Conservation (phyloP, 2,888 invertebrate species). For the Alsophila aescularia region DNA sequence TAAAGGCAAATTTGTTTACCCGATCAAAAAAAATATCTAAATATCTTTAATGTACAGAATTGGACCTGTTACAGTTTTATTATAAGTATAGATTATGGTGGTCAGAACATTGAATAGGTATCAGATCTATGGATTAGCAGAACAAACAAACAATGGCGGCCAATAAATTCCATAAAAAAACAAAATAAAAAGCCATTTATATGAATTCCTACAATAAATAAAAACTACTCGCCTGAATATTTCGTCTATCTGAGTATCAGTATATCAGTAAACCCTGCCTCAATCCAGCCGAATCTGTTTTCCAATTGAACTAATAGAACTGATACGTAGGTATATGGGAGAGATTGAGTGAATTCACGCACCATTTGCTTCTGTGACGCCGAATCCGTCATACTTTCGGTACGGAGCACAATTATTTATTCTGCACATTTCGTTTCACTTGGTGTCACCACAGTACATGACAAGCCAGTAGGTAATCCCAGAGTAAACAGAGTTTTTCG, state of each 20-base stretch:
- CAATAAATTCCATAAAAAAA: too few relatives aligned
- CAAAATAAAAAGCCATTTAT: too few relatives aligned
- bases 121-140: too few relatives aligned
- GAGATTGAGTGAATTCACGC: constrained; percentile 13
- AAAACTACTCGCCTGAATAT: neutral
- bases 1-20: too few relatives aligned
- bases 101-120: too few relatives aligned
- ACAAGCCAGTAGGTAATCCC: neutral
- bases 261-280: neutral
- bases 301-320: constrained; percentile 10
- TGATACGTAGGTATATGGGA: neutral
- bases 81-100: too few relatives aligned
- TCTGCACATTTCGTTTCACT: constrained; percentile 14
- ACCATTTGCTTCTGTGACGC: constrained; percentile 7
- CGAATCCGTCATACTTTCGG: constrained; percentile 26
- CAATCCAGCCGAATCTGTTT: constrained; percentile 1
- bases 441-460: neutral
- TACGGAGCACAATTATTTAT: constrained; percentile 16
- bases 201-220: neutral
- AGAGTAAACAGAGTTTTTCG: too few relatives aligned
- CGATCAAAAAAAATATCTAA: too few relatives aligned
- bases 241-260: too few relatives aligned
- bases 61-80: too few relatives aligned
- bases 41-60: too few relatives aligned
- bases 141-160: too few relatives aligned